phyloP scores from a whole-genome alignment of 2,113 vertebrate genomes.

The Fregata magnificens region DNA sequence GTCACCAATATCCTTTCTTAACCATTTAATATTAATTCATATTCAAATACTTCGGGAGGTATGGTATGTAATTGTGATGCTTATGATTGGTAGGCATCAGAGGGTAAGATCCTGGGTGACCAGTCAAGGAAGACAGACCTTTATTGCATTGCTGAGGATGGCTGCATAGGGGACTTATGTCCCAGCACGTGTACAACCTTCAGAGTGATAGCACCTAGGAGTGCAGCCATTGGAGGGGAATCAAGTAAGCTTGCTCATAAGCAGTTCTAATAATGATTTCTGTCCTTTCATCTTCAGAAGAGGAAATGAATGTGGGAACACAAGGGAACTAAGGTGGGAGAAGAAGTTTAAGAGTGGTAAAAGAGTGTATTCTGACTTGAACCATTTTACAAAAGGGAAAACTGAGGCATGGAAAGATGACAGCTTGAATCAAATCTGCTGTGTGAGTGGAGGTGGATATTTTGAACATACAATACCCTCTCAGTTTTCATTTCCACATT shows the following conservation, averaged over 20 bases:
- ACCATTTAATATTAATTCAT: neutral
- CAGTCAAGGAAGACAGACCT: neutral
- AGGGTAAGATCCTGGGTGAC: neutral
- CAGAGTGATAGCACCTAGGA: neutral
- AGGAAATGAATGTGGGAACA: neutral
- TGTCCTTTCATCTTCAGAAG: neutral
- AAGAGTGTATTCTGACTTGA: neutral
- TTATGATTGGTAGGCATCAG: neutral
- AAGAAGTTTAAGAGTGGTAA: neutral
- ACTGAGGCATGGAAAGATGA: neutral
- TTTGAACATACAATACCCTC: constrained; percentile 45
- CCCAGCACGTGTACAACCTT: neutral
- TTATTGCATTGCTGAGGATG: rapidly evolving
- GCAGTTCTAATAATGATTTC: neutral
- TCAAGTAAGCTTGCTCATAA: neutral
- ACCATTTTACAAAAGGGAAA: neutral
- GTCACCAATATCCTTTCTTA: neutral
- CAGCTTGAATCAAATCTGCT: neutral
- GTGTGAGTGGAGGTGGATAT: neutral
- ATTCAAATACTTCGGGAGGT: neutral
- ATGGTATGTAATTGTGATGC: neutral
- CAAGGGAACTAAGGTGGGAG: neutral
- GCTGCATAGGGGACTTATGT: neutral
- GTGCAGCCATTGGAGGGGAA: neutral
- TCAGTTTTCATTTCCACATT: constrained; percentile 58